Conservation (phyloP, 2,113 vertebrate species). For the Henicopernis longicauda region DNA sequence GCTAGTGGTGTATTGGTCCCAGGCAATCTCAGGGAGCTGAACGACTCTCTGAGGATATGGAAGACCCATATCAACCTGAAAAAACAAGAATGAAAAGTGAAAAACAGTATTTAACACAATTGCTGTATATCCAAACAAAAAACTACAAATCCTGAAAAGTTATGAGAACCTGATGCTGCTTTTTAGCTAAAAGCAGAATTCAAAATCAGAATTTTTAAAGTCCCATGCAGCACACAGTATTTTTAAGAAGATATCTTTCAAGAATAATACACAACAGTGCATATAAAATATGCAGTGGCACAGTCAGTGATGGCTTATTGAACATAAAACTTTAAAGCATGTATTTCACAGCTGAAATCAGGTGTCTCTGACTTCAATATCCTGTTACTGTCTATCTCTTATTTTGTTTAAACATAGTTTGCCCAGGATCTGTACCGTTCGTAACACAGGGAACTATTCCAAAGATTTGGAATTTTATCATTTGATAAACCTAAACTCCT, state of each 20-base stretch:
- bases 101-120: neutral
- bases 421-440: neutral
- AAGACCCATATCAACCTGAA: slow-evolving; percentile 87
- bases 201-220: neutral
- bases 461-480: neutral
- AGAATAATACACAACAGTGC: slow-evolving; percentile 27
- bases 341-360: neutral
- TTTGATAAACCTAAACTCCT: neutral
- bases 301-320: slow-evolving; percentile 52
- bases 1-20: slow-evolving; percentile 97
- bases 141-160: neutral
- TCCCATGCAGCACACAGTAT: neutral
- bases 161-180: neutral
- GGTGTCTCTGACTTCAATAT: neutral
- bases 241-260: neutral
- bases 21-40: slow-evolving; percentile 91
- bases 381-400: neutral
- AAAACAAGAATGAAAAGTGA: neutral
- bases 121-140: neutral
- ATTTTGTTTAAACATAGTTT: neutral
- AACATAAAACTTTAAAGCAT: neutral
- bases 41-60: slow-evolving; percentile 95
- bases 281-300: slow-evolving; percentile 54
- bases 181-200: neutral
- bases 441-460: neutral